Evolutionary conservation across 2,888 invertebrate genomes (phyloP), one percentile per base, ranked within the genome.

Genomic region (Nemoura dubitans): DNA sequence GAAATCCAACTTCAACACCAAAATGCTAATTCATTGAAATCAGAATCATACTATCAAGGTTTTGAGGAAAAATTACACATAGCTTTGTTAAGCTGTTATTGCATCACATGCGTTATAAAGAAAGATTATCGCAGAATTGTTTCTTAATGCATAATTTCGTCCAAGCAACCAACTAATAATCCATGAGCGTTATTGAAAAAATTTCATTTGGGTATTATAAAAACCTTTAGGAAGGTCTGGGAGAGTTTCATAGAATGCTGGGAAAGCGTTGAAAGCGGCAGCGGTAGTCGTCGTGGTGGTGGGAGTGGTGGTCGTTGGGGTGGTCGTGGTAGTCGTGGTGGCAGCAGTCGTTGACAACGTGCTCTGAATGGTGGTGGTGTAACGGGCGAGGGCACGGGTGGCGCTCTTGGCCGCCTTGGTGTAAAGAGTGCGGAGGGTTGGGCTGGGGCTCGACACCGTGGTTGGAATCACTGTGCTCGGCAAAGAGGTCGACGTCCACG

Each of bases 401-500:
- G 92, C 90, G 89, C 92, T 92, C 88, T 92, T 91, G 86, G 92
- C 92, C 89, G 92, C 90, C 16, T 90, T 89, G 89, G 93, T 92
- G 88, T 81, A 81, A n/a, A 29, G 30, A n/a, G 81, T 30, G 2
- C 81, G 81, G 3, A 84, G 88, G 87, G 90, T 91, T 87, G 90
- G 90, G 27, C 90, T 89, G 59, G 90, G 88, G 76, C 91, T 91
- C 6, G 91, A 92, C 86, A 92, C 91, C 81, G 92, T 90, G 85
- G 93, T 92, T 59, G 59, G 59, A 59, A 59, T 59, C 88, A 93
- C 92, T 84, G 93, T 93, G 80, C 92, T 92, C 85, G 92, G 91
- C 83, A 92, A 90, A 88, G 93, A 92, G 85, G 93, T 93, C 77
- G 93, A 92, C 85, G 94, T 93, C n/a, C 43, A 78, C 16, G 78